Evolutionary conservation across 2,888 invertebrate species (phyloP).

Genomic region (Mylabris sibirica): DNA sequence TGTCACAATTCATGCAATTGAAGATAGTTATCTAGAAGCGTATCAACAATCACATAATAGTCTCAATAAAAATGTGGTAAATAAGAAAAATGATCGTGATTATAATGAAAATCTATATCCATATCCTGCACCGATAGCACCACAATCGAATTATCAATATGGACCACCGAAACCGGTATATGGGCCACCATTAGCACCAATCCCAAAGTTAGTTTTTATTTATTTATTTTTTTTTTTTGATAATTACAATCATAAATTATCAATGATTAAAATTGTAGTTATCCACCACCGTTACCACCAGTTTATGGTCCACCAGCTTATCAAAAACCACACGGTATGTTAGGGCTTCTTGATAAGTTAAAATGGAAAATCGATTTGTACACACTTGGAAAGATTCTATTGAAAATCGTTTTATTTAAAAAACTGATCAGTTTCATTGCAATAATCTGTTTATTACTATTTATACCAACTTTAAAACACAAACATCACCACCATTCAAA

Average conservation of each 20-base stretch:
- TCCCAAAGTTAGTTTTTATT: conserved; percentile 10
- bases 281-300: conserved; percentile 28
- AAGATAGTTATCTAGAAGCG: conserved; percentile 72
- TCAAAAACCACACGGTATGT: conserved; percentile 65
- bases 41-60: conserved; percentile 67
- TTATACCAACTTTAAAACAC: conserved; percentile 68
- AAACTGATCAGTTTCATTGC: conserved; percentile 83
- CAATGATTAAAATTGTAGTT: conserved; percentile 23
- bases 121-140: conserved; percentile 46
- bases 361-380: conserved; percentile 75
- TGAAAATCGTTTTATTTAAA: conserved; percentile 81
- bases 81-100: conserved; percentile 62
- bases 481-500: conserved; percentile 28
- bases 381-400: conserved; percentile 76
- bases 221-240: not conserved
- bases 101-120: conserved; percentile 62
- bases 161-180: conserved; percentile 57
- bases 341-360: conserved; percentile 71
- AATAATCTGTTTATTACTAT: conserved; percentile 76
- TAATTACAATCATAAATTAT: not conserved
- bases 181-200: conserved; percentile 38
- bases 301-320: conserved; percentile 49
- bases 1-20: not conserved
- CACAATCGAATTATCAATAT: conserved; percentile 49
- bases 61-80: conserved; percentile 62